Evolutionary conservation across 1,140 invertebrate species (phyloP), one percentile per base, ranked within the genome.

Genomic region (Nasonia vitripennis): DNA sequence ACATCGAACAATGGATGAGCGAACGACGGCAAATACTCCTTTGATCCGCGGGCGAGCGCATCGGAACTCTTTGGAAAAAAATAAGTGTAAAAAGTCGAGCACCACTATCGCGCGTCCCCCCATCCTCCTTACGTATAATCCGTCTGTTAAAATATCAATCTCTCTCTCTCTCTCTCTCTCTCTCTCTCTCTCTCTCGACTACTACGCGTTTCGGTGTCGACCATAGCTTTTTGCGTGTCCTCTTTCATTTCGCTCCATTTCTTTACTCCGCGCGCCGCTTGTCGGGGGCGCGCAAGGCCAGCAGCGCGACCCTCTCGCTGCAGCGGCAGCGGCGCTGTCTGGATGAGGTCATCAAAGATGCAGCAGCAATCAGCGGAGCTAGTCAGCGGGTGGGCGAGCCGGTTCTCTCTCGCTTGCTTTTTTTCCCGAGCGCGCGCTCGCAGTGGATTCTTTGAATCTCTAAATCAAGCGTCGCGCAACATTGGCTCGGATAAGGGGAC

Each of bases 341-440:
- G 91, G 91, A 88, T 90, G 91, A 91, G 90, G 90, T 93, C 93
- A 93, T 93, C 92, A 93, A 93, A 93, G 90, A 93, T 93, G 92
- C 91, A 93, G 87, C 89, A 93, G 93, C 92, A 93, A 93, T 93
- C 93, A 93, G 89, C 87, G 90, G 83, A 70, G 84, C 78, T 74
- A 68, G 55, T 70, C 87, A 88, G 88, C 87, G 87, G 87, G 84
- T 87, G 87, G 85, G 82, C 87, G 77, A 88, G 84, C 31, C 79
- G 86, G 86, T 87, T 62, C 86, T 82, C 87, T 20, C 48, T 80
- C 12, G 68, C 68, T 62, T 62, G n/a, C n/a, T 20, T 62, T 62
- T 62, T 37, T 6, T 6, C 34, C 20, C 4, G 55, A 14, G 17
- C 4, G 55, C 20, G 55, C 2, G 55, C 20, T 27, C 27, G 86